Base-by-base conservation (phyloP, 2,113 vertebrate species). In the Picathartes gymnocephalus region DNA sequence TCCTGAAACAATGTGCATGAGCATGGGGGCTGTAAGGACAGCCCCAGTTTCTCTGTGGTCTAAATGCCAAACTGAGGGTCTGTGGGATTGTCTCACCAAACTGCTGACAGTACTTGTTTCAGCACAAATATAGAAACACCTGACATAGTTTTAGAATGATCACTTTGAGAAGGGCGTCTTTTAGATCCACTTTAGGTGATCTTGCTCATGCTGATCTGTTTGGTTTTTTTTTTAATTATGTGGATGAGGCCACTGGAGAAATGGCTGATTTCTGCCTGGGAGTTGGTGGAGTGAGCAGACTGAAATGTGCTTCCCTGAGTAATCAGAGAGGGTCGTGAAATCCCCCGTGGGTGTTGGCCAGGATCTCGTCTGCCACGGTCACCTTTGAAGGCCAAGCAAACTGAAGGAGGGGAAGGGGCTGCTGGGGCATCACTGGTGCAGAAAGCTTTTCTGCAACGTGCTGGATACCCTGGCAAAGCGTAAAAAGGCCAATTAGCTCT, bases 401-500 rank as follows among this genome's bases (percentile, higher is more conserved):
- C 85, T 91, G 89, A 97, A 94, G 90, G 90, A 97, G 68, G 95
- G 95, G 94, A 97, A 97, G 94, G 62, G 86, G 82, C 86, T 11
- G 24, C 64, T 1, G 1, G 47, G 17, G 74, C 57, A 66, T 80
- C 77, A 39, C 60, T 76, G 80, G 37, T 60, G 91, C 68, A 45
- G 81, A 87, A 88, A 88, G 72, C 95, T 98, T 97, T 96, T 97
- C 96, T 92, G 7, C 31, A 21, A 22, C 87, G 77, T 56, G 81
- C 96, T 86, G 60, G 45, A 80, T 79, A 37, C 45, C 15, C 51
- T 4, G 19, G 70, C 64, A 72, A 83, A 98, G 96, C 73, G 73
- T 95, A 94, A 97, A 95, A 96, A 93, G 95, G 96, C 97, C 97
- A 98, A 97, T 98, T 98, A 98, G 95, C 95, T 94, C 88, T 96